Percentiles rank a stretch among this genome's conserved stretches.
Conservation (phyloP, 2,113 vertebrate species). For the Oreochromis aureus region DNA sequence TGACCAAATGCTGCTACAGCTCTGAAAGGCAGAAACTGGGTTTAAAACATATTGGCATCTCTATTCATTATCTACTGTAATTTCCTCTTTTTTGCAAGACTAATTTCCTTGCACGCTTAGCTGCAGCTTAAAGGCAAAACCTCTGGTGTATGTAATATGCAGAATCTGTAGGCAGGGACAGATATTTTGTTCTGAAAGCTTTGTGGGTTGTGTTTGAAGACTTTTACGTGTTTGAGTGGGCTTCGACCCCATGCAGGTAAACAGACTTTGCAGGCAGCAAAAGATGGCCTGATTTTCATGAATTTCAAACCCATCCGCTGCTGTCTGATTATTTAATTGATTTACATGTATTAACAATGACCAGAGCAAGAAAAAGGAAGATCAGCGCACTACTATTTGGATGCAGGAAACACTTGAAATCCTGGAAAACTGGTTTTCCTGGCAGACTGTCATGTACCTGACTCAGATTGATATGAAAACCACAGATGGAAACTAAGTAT, state of each 20-base stretch:
- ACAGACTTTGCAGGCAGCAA: background rate
- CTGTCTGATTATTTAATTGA: background rate
- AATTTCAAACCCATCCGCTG: background rate
- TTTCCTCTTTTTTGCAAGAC: background rate
- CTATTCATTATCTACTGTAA: background rate
- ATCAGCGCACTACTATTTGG: background rate
- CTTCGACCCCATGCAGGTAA: background rate
- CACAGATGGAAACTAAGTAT: background rate
- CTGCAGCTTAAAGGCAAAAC: background rate
- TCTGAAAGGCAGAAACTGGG: background rate
- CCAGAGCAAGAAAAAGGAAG: background rate
- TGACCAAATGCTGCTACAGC: background rate
- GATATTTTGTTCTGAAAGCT: background rate
- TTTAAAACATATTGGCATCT: background rate
- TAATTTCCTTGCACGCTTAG: background rate
- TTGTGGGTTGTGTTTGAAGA: background rate
- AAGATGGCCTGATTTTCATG: background rate
- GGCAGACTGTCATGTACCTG: background rate
- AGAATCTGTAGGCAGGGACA: background rate
- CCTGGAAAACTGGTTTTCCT: background rate
- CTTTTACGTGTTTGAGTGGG: background rate
- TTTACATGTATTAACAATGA: background rate
- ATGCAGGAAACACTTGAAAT: background rate
- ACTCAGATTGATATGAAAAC: background rate
- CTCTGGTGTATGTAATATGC: background rate